phyloP scores from a whole-genome alignment of 2,888 invertebrate species.

The Notocelia uddmanniana region DNA sequence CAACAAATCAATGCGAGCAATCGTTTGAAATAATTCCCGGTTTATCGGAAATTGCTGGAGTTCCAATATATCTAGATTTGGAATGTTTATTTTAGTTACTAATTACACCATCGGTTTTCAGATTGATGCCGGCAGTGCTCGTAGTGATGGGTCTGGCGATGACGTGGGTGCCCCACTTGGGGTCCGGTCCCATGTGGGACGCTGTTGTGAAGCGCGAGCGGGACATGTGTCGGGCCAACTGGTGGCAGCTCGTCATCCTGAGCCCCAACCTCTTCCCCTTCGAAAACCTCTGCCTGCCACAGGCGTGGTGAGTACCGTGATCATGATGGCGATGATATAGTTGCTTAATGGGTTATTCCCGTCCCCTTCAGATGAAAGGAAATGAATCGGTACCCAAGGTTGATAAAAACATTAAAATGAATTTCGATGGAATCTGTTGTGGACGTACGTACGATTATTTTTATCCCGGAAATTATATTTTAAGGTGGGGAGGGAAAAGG shows the following conservation, averaged over 20 bases:
- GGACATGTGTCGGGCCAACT: conserved; percentile 75
- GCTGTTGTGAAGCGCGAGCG: conserved; percentile 77
- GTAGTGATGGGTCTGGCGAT: conserved; percentile 80
- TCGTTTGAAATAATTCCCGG: neutral
- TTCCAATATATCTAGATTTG: neutral
- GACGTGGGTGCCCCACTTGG: conserved; percentile 81
- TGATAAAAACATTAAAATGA: no score
- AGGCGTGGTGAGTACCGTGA: conserved; percentile 76
- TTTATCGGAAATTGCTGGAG: neutral
- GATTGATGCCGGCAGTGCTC: conserved; percentile 77
- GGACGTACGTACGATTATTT: no score
- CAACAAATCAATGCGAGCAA: neutral
- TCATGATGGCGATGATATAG: no score
- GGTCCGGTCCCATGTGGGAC: conserved; percentile 82
- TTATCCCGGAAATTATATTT: no score
- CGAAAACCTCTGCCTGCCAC: conserved; percentile 75
- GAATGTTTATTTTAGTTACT: neutral
- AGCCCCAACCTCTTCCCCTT: conserved; percentile 80
- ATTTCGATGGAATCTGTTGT: no score
- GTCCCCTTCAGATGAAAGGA: no score
- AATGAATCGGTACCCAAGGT: no score
- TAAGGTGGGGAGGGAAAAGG: no score
- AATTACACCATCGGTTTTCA: conserved; percentile 51
- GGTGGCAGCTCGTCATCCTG: conserved; percentile 81
- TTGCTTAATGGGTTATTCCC: neutral